Conservation (phyloP, 2,888 invertebrate species). For the Campoplex nolae region DNA sequence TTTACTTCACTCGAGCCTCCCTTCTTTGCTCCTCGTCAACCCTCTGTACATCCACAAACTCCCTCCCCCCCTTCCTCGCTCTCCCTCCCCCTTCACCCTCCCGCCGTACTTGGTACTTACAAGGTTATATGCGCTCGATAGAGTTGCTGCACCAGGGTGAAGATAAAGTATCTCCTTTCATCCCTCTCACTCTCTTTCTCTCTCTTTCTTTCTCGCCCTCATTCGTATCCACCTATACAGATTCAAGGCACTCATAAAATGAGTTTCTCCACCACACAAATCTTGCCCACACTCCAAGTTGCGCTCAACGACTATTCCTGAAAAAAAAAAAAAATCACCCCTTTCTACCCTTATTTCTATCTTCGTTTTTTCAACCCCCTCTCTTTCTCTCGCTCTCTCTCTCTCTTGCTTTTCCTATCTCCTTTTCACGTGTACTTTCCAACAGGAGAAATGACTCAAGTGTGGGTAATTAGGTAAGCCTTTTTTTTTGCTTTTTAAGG, state of each 20-base stretch:
- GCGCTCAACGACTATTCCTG: slow-evolving; percentile 30
- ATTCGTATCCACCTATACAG: slow-evolving; percentile 44
- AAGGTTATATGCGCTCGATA: slow-evolving; percentile 62
- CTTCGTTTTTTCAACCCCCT: slow-evolving; percentile 1
- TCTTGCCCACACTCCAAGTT: slow-evolving; percentile 3
- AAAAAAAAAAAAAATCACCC: slow-evolving; percentile 14
- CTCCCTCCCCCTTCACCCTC: no score
- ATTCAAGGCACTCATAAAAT: slow-evolving; percentile 40
- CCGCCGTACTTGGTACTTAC: slow-evolving; percentile 44
- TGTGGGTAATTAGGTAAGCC: slow-evolving; percentile 66
- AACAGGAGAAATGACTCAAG: slow-evolving; percentile 47
- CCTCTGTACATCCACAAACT: slow-evolving; percentile 16
- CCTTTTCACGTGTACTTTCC: slow-evolving; percentile 23
- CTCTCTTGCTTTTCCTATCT: background rate
- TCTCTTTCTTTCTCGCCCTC: slow-evolving; percentile 11
- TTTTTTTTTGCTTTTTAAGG: slow-evolving; percentile 59
- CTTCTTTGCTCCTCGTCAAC: slow-evolving; percentile 38
- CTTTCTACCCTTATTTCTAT: background rate
- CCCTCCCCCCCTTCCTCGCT: no score
- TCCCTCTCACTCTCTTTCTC: background rate
- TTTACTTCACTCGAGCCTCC: slow-evolving; percentile 54
- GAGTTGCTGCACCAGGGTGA: slow-evolving; percentile 47
- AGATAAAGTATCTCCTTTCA: slow-evolving; percentile 48
- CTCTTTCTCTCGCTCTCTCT: background rate
- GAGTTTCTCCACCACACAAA: slow-evolving; percentile 19